These are phyloP conservation scores for Nomada lathburiana DNA, from an alignment of 2,888 invertebrate genomes.

Conservation along the genomic window DNA sequence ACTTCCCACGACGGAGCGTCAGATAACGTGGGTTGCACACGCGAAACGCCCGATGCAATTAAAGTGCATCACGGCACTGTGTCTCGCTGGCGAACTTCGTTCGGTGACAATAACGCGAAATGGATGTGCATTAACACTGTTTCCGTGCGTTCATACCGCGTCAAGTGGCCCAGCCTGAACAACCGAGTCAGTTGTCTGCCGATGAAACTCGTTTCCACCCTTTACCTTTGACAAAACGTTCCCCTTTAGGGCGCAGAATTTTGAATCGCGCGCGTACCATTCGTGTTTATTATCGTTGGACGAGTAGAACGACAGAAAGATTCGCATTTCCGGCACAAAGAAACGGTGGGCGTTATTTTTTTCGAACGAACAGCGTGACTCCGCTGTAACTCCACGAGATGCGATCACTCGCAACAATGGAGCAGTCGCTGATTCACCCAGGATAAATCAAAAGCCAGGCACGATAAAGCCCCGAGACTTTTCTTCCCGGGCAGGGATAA, in stretches of 20 bases:
- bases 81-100: conserved; percentile 34
- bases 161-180: conserved; percentile 21
- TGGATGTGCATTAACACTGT: conserved; percentile 49
- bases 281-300: no score
- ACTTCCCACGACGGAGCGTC: conserved; percentile 23
- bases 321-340: neutral
- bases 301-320: no score
- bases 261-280: no score
- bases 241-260: neutral
- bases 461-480: conserved; percentile 39
- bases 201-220: neutral
- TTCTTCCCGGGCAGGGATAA: conserved; percentile 21
- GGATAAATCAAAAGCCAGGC: conserved; percentile 47
- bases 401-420: conserved; percentile 31
- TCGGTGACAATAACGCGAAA: conserved; percentile 43
- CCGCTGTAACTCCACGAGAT: conserved; percentile 33
- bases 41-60: conserved; percentile 47
- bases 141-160: conserved; percentile 20
- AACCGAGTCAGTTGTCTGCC: conserved; percentile 1
- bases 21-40: conserved; percentile 46
- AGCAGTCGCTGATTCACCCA: conserved; percentile 22
- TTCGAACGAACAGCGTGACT: conserved; percentile 20
- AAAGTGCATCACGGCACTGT: conserved; percentile 44
- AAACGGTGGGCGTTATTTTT: conserved; percentile 23
- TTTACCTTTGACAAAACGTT: neutral